Base-by-base conservation (phyloP, 2,888 invertebrate genomes). In the Melinaea marsaeus region DNA sequence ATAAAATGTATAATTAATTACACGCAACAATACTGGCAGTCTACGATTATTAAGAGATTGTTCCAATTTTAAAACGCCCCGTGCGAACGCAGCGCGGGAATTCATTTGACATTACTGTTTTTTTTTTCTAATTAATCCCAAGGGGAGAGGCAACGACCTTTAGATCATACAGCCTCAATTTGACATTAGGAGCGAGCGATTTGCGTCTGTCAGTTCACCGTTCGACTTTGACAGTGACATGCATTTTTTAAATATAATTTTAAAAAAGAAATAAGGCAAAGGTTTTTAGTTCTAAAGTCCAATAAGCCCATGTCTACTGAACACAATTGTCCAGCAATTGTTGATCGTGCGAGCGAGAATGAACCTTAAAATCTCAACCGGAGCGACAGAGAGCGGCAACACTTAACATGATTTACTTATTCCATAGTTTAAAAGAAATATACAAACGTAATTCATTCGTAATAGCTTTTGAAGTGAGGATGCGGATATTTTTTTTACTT, bases 251-350 rank as follows among this genome's bases (percentile, higher is more conserved):
- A 51, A 0, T 42, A 4, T 42, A 32, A 32, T 51, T 32, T 51
- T 32, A 32, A 32, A 51, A 55, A 46, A 58, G 54, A 66, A 58
- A 60, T 56, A 45, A 47, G 60, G 63, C 22, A 35, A 33, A 37
- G 55, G 58, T 35, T 65, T 60, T 42, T 51, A 22, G 48, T 32
- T 51, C 22, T 51, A 32, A 32, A 51, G 66, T 58, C 56, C 55
- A 62, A 64, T 67, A 32, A 71, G 71, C 66, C 62, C 65, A 68
- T 72, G 71, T 63, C 56, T 37, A 63, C 72, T 72, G 75, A 74
- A 75, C 69, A 72, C 75, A 78, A 79, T 79, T 68, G 76, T 72
- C 79, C 81, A 77, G 81, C 79, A 79, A 83, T 78, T 75, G 76
- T 74, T 71, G 65, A 67, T 65, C 58, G 54, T 68, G 70, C 72